A percentile compares a stretch with the other conserved stretches of the same genome.
Conservation (phyloP, 2,113 vertebrate species). For the Pollachius pollachius region DNA sequence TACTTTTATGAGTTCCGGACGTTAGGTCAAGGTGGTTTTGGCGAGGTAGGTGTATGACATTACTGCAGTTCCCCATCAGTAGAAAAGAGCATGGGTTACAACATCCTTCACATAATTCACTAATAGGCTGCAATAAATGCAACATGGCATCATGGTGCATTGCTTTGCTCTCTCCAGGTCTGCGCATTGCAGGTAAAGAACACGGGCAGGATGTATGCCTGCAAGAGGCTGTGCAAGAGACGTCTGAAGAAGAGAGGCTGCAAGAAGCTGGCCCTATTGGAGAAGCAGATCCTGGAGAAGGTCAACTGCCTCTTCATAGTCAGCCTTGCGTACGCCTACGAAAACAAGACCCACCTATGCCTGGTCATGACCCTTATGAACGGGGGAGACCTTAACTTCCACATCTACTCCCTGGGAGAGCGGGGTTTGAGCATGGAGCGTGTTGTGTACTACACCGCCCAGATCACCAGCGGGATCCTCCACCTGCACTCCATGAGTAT, state of each 20-base stretch:
- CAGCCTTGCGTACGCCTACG: constrained; percentile 84
- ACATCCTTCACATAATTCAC: not conserved
- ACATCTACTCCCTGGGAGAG: constrained; percentile 78
- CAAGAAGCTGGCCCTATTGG: constrained; percentile 84
- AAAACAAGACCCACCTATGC: constrained; percentile 85
- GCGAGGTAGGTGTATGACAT: constrained; percentile 77
- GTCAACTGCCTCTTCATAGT: constrained; percentile 87
- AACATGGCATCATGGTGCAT: not conserved
- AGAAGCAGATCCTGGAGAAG: constrained; percentile 88
- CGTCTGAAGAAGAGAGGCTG: constrained; percentile 86
- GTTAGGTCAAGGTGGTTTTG: constrained; percentile 89
- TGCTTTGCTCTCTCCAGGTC: constrained; percentile 72
- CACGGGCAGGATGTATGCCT: constrained; percentile 92
- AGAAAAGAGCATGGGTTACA: not conserved
- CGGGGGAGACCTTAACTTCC: constrained; percentile 89
- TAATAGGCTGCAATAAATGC: not conserved
- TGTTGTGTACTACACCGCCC: constrained; percentile 84
- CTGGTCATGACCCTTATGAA: constrained; percentile 94
- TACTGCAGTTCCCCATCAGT: not conserved
- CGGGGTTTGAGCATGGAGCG: constrained; percentile 70
- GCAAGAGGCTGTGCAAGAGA: constrained; percentile 91
- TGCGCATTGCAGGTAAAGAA: constrained; percentile 88
- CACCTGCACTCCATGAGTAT: constrained; percentile 87
- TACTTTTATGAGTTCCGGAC: constrained; percentile 87
- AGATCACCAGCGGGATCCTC: constrained; percentile 83